Conservation (phyloP, 2,797 vertebrate species). For the Gymnodraco acuticeps region DNA sequence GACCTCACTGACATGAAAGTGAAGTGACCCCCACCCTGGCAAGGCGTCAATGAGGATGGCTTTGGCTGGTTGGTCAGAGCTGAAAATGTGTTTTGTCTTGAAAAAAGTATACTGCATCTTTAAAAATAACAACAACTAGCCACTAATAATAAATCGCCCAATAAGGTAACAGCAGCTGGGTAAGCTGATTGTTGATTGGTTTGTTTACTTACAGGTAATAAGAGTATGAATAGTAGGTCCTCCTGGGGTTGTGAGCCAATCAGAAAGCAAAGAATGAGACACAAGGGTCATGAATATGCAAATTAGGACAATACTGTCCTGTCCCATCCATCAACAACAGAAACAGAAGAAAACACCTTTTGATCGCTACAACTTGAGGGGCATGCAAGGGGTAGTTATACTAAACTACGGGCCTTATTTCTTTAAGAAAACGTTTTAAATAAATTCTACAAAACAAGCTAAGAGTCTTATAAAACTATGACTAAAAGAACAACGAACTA, state of each 20-base stretch:
- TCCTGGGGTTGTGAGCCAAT: slow-evolving; percentile 98
- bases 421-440: slow-evolving; percentile 30
- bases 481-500: slow-evolving; percentile 27
- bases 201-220: slow-evolving; percentile 99
- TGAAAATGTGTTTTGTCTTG: slow-evolving; percentile 89
- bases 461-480: slow-evolving; percentile 1
- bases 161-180: slow-evolving; percentile 78
- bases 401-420: slow-evolving; percentile 41
- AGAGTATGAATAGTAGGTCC: slow-evolving; percentile 99
- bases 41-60: slow-evolving; percentile 84
- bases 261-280: slow-evolving; percentile 98
- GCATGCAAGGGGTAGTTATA: slow-evolving; percentile 69
- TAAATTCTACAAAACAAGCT: slow-evolving; percentile 36
- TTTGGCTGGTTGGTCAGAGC: slow-evolving; percentile 84
- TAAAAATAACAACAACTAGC: slow-evolving; percentile 91
- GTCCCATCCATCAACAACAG: slow-evolving; percentile 92
- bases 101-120: slow-evolving; percentile 99
- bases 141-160: slow-evolving; percentile 80
- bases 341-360: slow-evolving; percentile 87
- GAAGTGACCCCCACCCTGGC: slow-evolving; percentile 78
- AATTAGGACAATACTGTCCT: slow-evolving; percentile 90
- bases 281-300: slow-evolving; percentile 97
- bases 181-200: slow-evolving; percentile 80
- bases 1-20: slow-evolving; percentile 72
- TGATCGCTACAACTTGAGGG: slow-evolving; percentile 63